A percentile compares a stretch with the other conserved stretches of the same genome.
phyloP scores from a whole-genome alignment of 2,797 vertebrate genomes.

The Centroberyx gerrardi region DNA sequence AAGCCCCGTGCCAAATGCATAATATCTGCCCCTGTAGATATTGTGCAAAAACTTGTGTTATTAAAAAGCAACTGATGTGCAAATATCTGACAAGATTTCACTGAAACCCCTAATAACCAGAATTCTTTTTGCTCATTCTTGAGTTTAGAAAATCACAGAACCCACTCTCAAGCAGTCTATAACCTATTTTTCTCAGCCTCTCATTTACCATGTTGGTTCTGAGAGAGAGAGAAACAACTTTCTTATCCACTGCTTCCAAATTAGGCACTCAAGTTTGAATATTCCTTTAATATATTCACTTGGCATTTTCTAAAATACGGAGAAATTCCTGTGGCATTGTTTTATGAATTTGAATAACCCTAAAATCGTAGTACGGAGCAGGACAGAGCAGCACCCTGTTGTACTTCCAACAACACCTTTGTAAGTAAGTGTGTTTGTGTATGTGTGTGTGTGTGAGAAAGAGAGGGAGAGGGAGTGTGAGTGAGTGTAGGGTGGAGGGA shows the following conservation, averaged over 20 bases:
- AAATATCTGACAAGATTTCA: conserved; percentile 34
- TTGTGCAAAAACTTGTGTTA: conserved; percentile 26
- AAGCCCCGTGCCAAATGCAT: conserved; percentile 16
- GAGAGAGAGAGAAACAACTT: conserved; percentile 32
- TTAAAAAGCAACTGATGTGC: conserved; percentile 29
- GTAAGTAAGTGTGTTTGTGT: conserved; percentile 21
- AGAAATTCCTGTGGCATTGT: conserved; percentile 65
- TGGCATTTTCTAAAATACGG: conserved; percentile 52
- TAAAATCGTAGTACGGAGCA: conserved; percentile 55
- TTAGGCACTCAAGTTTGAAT: conserved; percentile 45
- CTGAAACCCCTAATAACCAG: conserved; percentile 28
- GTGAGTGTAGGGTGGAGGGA: neutral
- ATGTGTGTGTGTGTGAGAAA: neutral
- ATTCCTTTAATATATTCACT: conserved; percentile 64
- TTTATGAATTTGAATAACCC: conserved; percentile 64
- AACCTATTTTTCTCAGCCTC: conserved; percentile 45
- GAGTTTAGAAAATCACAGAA: conserved; percentile 1
- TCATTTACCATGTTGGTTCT: conserved; percentile 52
- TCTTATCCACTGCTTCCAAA: conserved; percentile 39
- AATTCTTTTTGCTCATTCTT: conserved; percentile 26
- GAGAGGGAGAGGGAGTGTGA: neutral
- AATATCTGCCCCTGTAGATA: conserved; percentile 6
- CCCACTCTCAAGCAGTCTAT: conserved; percentile 15
- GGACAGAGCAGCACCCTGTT: conserved; percentile 47
- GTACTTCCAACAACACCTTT: conserved; percentile 65